Conservation (phyloP, 2,113 vertebrate species). For the Brienomyrus brachyistius region DNA sequence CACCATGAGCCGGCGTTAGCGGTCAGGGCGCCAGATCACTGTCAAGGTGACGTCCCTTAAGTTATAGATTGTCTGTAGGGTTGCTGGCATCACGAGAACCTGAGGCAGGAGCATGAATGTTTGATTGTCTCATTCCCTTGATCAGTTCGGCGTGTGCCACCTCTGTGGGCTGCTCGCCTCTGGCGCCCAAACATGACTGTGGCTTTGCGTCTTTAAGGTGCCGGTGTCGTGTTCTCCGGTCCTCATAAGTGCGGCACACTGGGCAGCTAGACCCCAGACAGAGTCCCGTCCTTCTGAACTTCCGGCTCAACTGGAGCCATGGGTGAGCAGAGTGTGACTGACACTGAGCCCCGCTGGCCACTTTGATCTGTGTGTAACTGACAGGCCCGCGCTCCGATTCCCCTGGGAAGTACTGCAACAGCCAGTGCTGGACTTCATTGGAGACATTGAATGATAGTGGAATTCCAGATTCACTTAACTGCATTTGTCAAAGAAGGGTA, state of each 20-base stretch:
- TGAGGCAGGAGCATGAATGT: background rate
- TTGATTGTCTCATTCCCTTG: background rate
- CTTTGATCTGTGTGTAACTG: background rate
- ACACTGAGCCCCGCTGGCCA: background rate
- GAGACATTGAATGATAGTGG: background rate
- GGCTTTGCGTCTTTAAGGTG: background rate
- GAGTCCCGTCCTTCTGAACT: background rate
- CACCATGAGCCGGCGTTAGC: background rate
- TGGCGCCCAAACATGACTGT: background rate
- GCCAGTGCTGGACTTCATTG: background rate
- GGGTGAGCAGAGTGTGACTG: background rate
- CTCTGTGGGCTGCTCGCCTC: background rate
- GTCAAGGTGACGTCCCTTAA: background rate
- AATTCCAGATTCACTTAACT: background rate
- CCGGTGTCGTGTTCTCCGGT: background rate
- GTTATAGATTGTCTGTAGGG: background rate
- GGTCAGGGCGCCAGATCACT: background rate
- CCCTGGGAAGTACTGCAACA: background rate
- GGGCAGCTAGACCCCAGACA: background rate
- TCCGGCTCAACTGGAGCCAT: background rate
- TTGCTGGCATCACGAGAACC: background rate
- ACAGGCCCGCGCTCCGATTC: background rate
- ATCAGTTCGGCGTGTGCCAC: background rate
- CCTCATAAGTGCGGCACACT: background rate
- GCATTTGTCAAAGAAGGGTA: background rate